Evolutionary conservation across 2,888 invertebrate genomes (phyloP).

Genomic region (Pachliopta kotzebuea): DNA sequence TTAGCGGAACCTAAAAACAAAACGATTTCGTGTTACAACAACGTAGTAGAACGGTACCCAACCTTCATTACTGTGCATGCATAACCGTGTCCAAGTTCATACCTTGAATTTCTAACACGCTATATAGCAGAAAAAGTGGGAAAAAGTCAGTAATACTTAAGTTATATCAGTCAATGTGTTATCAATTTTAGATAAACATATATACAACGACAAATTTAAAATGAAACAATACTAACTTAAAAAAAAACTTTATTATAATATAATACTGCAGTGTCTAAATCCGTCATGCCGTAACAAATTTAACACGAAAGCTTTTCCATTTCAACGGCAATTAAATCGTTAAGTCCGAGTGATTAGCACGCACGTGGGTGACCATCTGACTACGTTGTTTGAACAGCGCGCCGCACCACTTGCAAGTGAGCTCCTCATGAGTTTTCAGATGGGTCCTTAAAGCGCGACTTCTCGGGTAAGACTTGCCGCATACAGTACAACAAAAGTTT

Average conservation of each 20-base stretch:
- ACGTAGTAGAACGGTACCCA: conserved; percentile 1
- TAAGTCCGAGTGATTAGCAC: conserved; percentile 47
- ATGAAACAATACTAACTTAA: neutral
- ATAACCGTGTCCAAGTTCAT: too few species aligned
- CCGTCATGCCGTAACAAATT: conserved; percentile 18
- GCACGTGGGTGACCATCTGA: conserved; percentile 47
- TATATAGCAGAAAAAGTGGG: too few species aligned
- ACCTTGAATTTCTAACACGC: too few species aligned
- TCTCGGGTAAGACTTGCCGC: conserved; percentile 60
- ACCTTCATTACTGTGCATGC: too few species aligned
- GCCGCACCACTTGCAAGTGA: conserved; percentile 55
- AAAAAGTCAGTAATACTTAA: too few species aligned
- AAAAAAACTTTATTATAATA: neutral
- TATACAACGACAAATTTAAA: too few species aligned
- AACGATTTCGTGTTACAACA: conserved; percentile 42
- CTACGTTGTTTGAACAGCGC: conserved; percentile 48
- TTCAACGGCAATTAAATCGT: conserved; percentile 37
- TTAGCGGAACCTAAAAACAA: conserved; percentile 71
- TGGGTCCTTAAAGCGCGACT: conserved; percentile 56
- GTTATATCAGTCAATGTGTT: too few species aligned
- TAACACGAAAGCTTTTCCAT: conserved; percentile 35
- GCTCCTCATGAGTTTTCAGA: conserved; percentile 59
- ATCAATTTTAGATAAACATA: too few species aligned
- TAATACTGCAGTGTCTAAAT: neutral
- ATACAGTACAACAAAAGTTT: conserved; percentile 57